A percentile compares a stretch with the other conserved stretches of the same genome.
These are phyloP conservation scores for Diabrotica undecimpunctata DNA, from an alignment of 1,140 invertebrate species.

Conservation along the genomic window DNA sequence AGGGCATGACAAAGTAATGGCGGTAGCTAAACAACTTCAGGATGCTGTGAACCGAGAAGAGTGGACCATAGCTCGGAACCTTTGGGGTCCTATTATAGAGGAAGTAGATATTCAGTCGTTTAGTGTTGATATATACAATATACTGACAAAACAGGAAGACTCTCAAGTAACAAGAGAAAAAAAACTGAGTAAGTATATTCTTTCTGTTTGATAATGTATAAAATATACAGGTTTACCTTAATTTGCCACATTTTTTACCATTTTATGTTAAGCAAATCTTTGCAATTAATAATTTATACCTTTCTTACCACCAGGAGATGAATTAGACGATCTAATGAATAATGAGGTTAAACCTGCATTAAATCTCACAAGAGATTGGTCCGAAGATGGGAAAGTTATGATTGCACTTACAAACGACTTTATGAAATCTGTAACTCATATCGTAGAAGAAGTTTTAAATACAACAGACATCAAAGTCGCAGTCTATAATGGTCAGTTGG, in stretches of 20 bases:
- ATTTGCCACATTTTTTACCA: no score
- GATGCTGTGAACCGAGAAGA: slow-evolving; percentile 51
- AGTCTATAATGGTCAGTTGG: slow-evolving; percentile 68
- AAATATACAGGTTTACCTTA: no score
- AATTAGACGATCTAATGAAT: background rate
- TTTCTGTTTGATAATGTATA: no score
- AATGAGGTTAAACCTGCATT: slow-evolving; percentile 66
- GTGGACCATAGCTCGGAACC: slow-evolving; percentile 59
- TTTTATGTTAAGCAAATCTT: no score
- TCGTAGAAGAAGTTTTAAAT: slow-evolving; percentile 68
- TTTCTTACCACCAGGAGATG: no score
- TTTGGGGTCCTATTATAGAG: slow-evolving; percentile 62
- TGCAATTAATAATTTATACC: no score
- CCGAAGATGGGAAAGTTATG: slow-evolving; percentile 62
- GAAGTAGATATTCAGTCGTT: slow-evolving; percentile 56
- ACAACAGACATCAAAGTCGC: slow-evolving; percentile 63
- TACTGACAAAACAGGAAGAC: slow-evolving; percentile 62
- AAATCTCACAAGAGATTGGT: slow-evolving; percentile 62
- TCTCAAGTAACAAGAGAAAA: no score
- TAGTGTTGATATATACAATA: slow-evolving; percentile 78
- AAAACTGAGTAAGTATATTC: no score
- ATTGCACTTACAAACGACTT: slow-evolving; percentile 63
- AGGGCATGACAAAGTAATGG: slow-evolving; percentile 55
- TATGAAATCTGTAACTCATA: slow-evolving; percentile 76
- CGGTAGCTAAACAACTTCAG: slow-evolving; percentile 51